Evolutionary conservation across 2,888 invertebrate genomes (phyloP), one percentile per base, ranked within the genome.

Genomic region (Odontothrips loti): DNA sequence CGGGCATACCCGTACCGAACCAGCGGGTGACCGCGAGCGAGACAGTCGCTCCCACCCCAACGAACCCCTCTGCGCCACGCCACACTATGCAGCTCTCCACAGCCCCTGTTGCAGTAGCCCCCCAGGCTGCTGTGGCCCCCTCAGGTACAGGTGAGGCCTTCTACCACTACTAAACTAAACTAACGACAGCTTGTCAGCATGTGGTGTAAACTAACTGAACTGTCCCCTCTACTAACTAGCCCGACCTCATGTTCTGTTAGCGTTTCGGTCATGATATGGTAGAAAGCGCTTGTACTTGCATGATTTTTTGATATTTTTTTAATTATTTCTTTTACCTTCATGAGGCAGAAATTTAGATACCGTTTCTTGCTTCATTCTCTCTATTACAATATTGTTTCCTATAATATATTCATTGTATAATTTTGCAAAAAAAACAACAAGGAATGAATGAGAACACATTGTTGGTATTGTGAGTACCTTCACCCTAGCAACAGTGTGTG

Each of bases 31-130:
- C 90, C 79, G 91, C 90, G 85, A 87, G 90, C 0, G 92, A 92
- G 87, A 92, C 91, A 86, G 91, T 92, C 85, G 91, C 91, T 81
- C 91, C 91, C 79, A 89, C 88, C 80, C 88, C 89, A 80, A 87
- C 88, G 34, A 86, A 87, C 10, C 84, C 68, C 68, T 75, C 68
- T 1, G 68, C 68, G 68, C 68, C 68, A 75, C 68, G 68, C 68
- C 68, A 75, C 68, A 75, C 68, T 75, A 75, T 75, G 68, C 68
- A 27, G 68, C 9, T 75, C 23, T 75, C 68, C 11, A 9, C 58
- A 2, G 58, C 82, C 20, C 83, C 83, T n/a, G 80, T 80, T 51
- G 82, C 85, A 79, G 85, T 88, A 80, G 90, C 88, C 85, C 83
- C 89, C 89, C 82, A 89, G 89, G 84, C 89, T 89, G 89, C 89